Conservation (phyloP, 2,888 invertebrate species). For the Nebria salina region DNA sequence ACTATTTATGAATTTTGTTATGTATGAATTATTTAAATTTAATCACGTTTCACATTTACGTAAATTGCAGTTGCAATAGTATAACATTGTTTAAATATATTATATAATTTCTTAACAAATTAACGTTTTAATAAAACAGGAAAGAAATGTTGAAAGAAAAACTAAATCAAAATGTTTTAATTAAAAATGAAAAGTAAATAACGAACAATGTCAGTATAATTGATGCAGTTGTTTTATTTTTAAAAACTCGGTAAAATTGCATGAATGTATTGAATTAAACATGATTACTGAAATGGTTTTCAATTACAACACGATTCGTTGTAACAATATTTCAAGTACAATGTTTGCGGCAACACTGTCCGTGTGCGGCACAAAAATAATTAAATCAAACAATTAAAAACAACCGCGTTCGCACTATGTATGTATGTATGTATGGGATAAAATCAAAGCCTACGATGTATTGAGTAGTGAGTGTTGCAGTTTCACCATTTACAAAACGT, state of each 20-base stretch:
- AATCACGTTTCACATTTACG: too few relatives aligned
- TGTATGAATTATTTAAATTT: too few relatives aligned
- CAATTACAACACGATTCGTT: constrained; percentile 39
- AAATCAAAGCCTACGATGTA: constrained; percentile 16
- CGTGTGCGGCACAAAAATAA: constrained; percentile 38
- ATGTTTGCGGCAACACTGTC: constrained; percentile 16
- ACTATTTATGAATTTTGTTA: too few relatives aligned
- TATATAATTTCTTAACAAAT: too few relatives aligned
- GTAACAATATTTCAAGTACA: constrained; percentile 43
- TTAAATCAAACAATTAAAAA: constrained; percentile 45
- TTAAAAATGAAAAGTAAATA: neutral
- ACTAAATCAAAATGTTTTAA: neutral
- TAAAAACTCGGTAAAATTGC: neutral
- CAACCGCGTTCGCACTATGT: constrained; percentile 27
- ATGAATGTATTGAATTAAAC: constrained; percentile 13
- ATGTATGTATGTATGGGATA: neutral
- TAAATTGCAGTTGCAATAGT: too few relatives aligned
- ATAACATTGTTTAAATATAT: too few relatives aligned
- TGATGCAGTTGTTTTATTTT: neutral
- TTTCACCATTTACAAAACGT: constrained; percentile 10
- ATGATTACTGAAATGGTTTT: constrained; percentile 41
- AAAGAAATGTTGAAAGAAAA: too few relatives aligned
- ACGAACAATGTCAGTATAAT: neutral
- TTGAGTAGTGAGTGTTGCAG: neutral
- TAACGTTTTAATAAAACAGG: too few relatives aligned